phyloP scores from a whole-genome alignment of 2,888 invertebrate species.

The Acrocyrtus sp. region DNA sequence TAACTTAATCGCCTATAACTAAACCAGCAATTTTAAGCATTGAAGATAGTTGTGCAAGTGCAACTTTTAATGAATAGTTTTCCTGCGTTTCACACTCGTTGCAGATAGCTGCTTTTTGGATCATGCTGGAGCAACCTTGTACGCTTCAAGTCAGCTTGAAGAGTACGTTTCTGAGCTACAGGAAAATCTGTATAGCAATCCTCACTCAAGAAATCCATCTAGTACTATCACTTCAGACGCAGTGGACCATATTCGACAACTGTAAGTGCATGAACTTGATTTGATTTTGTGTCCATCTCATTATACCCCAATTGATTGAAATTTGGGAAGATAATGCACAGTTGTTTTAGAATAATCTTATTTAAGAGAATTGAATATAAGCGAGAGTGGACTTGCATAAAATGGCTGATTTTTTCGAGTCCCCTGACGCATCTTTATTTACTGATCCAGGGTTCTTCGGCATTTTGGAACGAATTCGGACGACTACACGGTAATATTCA shows the following conservation, averaged over 20 bases:
- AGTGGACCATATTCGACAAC: conserved; percentile 83
- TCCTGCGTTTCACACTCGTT: too few relatives aligned
- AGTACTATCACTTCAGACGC: conserved; percentile 84
- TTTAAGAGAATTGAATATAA: too few relatives aligned
- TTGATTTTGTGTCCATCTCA: conserved; percentile 1
- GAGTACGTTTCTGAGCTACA: conserved; percentile 74
- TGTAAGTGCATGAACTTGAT: too few relatives aligned
- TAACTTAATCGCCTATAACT: too few relatives aligned
- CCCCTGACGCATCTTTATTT: too few relatives aligned
- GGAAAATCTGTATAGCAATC: conserved; percentile 86
- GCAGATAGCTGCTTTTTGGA: conserved; percentile 76
- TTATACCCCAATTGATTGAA: background rate
- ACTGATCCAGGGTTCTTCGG: conserved; percentile 75
- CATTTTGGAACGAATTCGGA: conserved; percentile 84
- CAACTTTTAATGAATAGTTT: too few relatives aligned
- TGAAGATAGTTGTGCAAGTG: too few relatives aligned
- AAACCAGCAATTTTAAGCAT: too few relatives aligned
- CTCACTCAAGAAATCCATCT: conserved; percentile 80
- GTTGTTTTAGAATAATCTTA: too few relatives aligned
- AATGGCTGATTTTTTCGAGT: too few relatives aligned
- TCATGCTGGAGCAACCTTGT: conserved; percentile 87
- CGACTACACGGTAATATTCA: conserved; percentile 90
- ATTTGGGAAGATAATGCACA: background rate
- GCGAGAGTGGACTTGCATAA: too few relatives aligned
- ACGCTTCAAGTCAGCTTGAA: conserved; percentile 79